These are phyloP conservation scores for Peromyscus leucopus DNA, from an alignment of 2,113 vertebrate species.

Conservation along the genomic window DNA sequence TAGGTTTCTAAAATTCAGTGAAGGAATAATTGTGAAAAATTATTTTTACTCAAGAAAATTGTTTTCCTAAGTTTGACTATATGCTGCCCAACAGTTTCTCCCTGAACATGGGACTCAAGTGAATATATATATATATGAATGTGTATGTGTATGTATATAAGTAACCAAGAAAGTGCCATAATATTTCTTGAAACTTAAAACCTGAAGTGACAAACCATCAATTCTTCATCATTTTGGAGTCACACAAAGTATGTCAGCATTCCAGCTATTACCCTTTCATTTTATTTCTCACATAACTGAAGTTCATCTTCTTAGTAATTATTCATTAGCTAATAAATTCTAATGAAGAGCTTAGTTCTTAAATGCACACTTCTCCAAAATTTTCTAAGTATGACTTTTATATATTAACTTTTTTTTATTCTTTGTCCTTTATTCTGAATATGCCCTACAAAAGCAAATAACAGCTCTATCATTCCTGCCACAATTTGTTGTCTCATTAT, in stretches of 20 bases:
- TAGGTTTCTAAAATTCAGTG: not conserved
- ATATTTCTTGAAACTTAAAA: not conserved
- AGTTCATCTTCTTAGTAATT: not conserved
- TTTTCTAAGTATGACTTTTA: not conserved
- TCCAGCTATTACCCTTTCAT: not conserved
- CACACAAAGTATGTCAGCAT: not conserved
- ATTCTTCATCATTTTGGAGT: not conserved
- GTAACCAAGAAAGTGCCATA: not conserved
- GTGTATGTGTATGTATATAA: not conserved
- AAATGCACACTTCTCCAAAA: not conserved
- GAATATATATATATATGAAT: too few species aligned
- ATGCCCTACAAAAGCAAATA: not conserved
- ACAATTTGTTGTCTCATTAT: not conserved
- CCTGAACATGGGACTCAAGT: not conserved
- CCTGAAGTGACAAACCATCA: not conserved
- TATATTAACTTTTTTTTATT: not conserved
- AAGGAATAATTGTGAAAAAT: not conserved
- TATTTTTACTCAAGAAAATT: not conserved
- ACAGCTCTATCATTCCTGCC: not conserved
- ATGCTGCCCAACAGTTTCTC: not conserved
- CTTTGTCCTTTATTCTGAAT: not conserved
- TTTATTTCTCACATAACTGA: not conserved
- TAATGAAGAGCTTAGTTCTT: not conserved
- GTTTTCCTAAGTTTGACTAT: not conserved
- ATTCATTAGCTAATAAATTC: not conserved